These are phyloP conservation scores for Tridacna gigas DNA, from an alignment of 2,888 invertebrate species.

Conservation along the genomic window DNA sequence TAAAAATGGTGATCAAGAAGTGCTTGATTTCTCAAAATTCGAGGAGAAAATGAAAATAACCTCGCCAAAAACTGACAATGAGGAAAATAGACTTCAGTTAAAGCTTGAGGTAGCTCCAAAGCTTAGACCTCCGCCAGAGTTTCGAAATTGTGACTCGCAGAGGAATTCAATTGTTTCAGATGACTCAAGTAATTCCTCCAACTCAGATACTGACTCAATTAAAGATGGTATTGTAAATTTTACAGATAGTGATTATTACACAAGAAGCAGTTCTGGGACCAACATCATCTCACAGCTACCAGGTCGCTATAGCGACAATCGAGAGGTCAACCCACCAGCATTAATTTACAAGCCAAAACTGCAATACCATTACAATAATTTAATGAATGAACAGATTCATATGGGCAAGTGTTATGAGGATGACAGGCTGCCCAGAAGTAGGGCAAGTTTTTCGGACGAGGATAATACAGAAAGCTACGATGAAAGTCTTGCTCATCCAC, in stretches of 20 bases:
- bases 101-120: constrained; percentile 71
- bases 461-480: constrained; percentile 64
- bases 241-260: constrained; percentile 77
- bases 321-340: constrained; percentile 25
- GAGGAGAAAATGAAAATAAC: constrained; percentile 67
- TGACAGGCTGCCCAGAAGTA: constrained; percentile 16
- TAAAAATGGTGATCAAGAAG: constrained; percentile 57
- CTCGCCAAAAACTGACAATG: constrained; percentile 64
- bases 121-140: constrained; percentile 78
- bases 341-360: constrained; percentile 49
- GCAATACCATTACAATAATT: constrained; percentile 62
- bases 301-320: constrained; percentile 19
- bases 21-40: constrained; percentile 58
- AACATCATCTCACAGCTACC: constrained; percentile 27
- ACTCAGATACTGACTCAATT: constrained; percentile 60
- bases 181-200: constrained; percentile 67
- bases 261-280: constrained; percentile 68
- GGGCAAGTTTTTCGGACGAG: constrained; percentile 60
- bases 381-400: constrained; percentile 38
- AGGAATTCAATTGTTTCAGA: constrained; percentile 69
- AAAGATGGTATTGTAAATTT: constrained; percentile 65
- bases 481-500: constrained; percentile 57
- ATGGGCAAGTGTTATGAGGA: constrained; percentile 51
- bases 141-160: constrained; percentile 67
- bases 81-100: constrained; percentile 66